These are phyloP conservation scores for Macrotrachela quadricornifera DNA, from an alignment of 1,140 invertebrate species.

Conservation along the genomic window DNA sequence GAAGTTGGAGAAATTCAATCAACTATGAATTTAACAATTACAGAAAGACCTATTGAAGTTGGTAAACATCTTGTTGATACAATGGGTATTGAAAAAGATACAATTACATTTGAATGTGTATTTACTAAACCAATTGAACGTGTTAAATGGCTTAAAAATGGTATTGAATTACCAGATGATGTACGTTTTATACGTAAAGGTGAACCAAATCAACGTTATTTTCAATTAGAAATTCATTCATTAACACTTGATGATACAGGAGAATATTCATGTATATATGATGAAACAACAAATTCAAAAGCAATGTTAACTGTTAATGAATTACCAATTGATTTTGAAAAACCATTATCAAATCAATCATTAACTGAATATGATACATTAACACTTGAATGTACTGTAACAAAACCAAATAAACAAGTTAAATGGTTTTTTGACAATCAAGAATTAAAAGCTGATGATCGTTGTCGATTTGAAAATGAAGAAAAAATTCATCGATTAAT, in stretches of 20 bases:
- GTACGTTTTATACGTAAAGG: conserved; percentile 11
- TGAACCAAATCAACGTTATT: background rate
- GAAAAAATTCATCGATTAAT: no score
- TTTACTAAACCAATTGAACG: conserved; percentile 14
- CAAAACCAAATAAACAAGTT: background rate
- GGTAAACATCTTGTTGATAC: background rate
- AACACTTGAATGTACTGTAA: conserved; percentile 5
- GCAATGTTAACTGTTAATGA: conserved; percentile 4
- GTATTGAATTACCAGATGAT: conserved; percentile 41
- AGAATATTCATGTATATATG: background rate
- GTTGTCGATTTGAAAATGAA: background rate
- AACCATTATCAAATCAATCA: conserved; percentile 2
- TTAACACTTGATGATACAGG: background rate
- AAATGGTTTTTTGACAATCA: conserved; percentile 6
- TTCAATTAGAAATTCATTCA: background rate
- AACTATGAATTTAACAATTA: conserved; percentile 39
- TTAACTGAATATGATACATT: conserved; percentile 1
- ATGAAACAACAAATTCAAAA: background rate
- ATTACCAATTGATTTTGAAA: conserved; percentile 4
- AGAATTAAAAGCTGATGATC: background rate
- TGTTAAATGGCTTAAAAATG: conserved; percentile 18
- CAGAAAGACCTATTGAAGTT: conserved; percentile 4
- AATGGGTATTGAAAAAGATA: conserved; percentile 10
- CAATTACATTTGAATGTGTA: conserved; percentile 10
- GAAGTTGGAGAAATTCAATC: conserved; percentile 50